Percentiles rank a stretch among this genome's conserved stretches.
Conservation (phyloP, 1,140 invertebrate species). For the Plodia interpunctella region DNA sequence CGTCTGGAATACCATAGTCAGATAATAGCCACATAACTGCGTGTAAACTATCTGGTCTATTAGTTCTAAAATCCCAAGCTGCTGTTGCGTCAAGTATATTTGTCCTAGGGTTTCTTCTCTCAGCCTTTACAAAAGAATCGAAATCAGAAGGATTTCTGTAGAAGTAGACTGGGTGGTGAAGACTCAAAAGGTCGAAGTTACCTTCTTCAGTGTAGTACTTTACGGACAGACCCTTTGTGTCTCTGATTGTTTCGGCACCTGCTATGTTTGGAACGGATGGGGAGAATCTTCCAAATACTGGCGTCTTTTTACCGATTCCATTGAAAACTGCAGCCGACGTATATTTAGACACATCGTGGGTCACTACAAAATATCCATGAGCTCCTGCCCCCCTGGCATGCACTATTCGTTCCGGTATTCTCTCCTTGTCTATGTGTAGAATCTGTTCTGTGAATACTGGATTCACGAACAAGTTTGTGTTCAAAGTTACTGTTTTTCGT, state of each 20-base stretch:
- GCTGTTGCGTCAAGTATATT: constrained; percentile 85
- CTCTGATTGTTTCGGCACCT: constrained; percentile 86
- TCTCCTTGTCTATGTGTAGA: constrained; percentile 6
- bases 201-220: constrained; percentile 86
- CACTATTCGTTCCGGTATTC: constrained; percentile 10
- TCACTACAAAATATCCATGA: constrained; percentile 95
- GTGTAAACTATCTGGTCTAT: constrained; percentile 88
- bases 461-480: background rate
- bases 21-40: constrained; percentile 88
- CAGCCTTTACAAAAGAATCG: constrained; percentile 75
- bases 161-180: constrained; percentile 85
- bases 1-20: constrained; percentile 92
- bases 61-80: constrained; percentile 92
- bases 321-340: constrained; percentile 89
- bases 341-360: constrained; percentile 91
- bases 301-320: constrained; percentile 90
- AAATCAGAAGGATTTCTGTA: constrained; percentile 82
- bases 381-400: constrained; percentile 96
- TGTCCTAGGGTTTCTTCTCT: constrained; percentile 82
- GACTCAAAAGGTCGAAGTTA: constrained; percentile 83
- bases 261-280: constrained; percentile 90
- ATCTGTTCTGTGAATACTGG: background rate
- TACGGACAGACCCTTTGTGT: constrained; percentile 81
- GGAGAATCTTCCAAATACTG: constrained; percentile 82
- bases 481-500: constrained; percentile 78